Evolutionary conservation across 2,888 invertebrate species (phyloP).

Genomic region (Ctenicera cuprea): DNA sequence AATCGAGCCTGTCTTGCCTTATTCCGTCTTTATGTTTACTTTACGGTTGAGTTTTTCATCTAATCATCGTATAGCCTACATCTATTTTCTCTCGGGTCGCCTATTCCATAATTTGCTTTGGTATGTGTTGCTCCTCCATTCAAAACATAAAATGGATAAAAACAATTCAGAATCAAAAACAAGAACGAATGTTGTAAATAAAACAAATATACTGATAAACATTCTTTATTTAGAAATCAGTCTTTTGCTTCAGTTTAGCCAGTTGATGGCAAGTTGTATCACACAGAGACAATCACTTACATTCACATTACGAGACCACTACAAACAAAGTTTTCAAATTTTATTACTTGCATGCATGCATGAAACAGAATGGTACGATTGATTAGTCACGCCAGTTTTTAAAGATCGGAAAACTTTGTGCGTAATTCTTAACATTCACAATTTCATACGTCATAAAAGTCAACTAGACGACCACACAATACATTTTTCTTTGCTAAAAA

Average conservation of each 20-base stretch:
- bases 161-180: too few relatives aligned
- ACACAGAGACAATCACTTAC: slow-evolving; percentile 70
- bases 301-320: slow-evolving; percentile 64
- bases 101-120: too few relatives aligned
- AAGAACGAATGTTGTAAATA: not conserved
- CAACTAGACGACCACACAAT: slow-evolving; percentile 60
- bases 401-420: slow-evolving; percentile 55
- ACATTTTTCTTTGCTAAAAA: slow-evolving; percentile 46
- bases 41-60: too few relatives aligned
- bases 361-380: not conserved
- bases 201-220: slow-evolving; percentile 47
- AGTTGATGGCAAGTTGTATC: slow-evolving; percentile 66
- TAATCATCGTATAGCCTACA: too few relatives aligned
- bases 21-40: too few relatives aligned
- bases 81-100: too few relatives aligned
- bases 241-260: slow-evolving; percentile 70
- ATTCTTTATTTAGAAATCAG: slow-evolving; percentile 70
- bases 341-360: not conserved
- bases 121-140: too few relatives aligned
- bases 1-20: too few relatives aligned
- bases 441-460: slow-evolving; percentile 52
- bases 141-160: too few relatives aligned
- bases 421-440: slow-evolving; percentile 39
- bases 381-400: not conserved
- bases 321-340: slow-evolving; percentile 53